Conservation (phyloP, 1,140 invertebrate species). For the Diplogasteroides magnus region DNA sequence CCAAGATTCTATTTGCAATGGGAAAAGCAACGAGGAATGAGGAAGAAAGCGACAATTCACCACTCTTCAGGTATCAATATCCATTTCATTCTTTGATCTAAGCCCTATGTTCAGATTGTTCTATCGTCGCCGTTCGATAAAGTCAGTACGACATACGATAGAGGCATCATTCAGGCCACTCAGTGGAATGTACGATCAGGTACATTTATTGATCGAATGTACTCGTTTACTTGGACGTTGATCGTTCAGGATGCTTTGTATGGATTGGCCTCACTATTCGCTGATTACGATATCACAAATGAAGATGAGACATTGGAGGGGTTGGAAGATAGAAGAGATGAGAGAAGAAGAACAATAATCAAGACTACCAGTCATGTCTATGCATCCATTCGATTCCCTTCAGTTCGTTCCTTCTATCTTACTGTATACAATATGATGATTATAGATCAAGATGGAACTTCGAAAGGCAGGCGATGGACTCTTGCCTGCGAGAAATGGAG, state of each 20-base stretch:
- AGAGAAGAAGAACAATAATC: background rate
- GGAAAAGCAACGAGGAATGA: slow-evolving; percentile 17
- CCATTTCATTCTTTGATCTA: background rate
- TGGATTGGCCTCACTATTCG: slow-evolving; percentile 37
- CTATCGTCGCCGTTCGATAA: slow-evolving; percentile 41
- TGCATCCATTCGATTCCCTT: background rate
- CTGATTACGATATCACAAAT: slow-evolving; percentile 11
- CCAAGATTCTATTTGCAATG: slow-evolving; percentile 29
- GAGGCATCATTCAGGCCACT: slow-evolving; percentile 40
- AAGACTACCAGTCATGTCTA: background rate
- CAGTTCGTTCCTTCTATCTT: background rate
- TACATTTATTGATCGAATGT: too few species aligned
- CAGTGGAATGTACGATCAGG: slow-evolving; percentile 43
- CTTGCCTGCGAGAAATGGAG: slow-evolving; percentile 6
- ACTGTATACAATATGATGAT: background rate
- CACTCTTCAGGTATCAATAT: slow-evolving; percentile 4
- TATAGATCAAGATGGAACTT: slow-evolving; percentile 28
- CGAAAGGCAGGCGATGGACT: slow-evolving; percentile 22
- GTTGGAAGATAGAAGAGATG: slow-evolving; percentile 11
- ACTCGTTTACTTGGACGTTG: too few species aligned
- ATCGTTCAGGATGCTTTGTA: slow-evolving; percentile 36
- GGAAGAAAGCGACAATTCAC: slow-evolving; percentile 16
- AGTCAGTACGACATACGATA: slow-evolving; percentile 40
- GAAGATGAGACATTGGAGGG: slow-evolving; percentile 5
- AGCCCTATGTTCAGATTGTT: slow-evolving; percentile 43